A percentile compares a stretch with the other conserved stretches of the same genome.
Evolutionary conservation across 2,888 invertebrate species (phyloP).

Genomic region (Poecilobothrus nobilitatus): DNA sequence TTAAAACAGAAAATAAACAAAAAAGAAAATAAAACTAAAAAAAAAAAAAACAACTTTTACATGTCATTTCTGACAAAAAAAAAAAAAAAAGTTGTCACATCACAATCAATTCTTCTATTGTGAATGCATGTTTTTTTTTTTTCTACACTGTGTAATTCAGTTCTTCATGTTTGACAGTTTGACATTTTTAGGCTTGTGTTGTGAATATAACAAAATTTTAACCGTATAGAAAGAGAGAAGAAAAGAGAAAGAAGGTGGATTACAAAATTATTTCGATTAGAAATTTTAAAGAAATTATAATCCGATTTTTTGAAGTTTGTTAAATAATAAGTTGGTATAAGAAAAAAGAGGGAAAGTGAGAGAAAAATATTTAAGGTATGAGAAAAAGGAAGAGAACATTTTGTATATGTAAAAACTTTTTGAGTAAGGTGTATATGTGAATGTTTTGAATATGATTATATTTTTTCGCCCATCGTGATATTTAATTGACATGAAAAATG

Average conservation of each 20-base stretch:
- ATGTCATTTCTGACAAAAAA: background rate
- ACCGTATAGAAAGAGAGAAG: too few species aligned
- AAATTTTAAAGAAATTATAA: too few species aligned
- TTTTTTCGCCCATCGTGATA: background rate
- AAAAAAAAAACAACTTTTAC: background rate
- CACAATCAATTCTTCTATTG: constrained; percentile 6
- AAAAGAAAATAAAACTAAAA: too few species aligned
- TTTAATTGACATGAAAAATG: constrained; percentile 1
- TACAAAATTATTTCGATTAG: too few species aligned
- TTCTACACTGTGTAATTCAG: background rate
- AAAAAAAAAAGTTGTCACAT: background rate
- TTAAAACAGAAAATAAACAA: too few species aligned
- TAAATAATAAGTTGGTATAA: background rate
- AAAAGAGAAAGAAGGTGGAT: too few species aligned
- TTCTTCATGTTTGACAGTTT: background rate
- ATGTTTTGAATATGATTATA: background rate
- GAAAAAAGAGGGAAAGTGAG: too few species aligned
- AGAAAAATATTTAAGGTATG: background rate
- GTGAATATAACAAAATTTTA: too few species aligned
- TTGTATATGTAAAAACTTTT: background rate
- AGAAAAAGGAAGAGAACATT: background rate
- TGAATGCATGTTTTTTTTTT: background rate
- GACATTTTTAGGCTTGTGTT: background rate
- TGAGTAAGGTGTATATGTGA: background rate
- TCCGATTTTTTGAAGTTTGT: too few species aligned